Evolutionary conservation across 2,113 vertebrate genomes (phyloP).

Genomic region (Alosa alosa): DNA sequence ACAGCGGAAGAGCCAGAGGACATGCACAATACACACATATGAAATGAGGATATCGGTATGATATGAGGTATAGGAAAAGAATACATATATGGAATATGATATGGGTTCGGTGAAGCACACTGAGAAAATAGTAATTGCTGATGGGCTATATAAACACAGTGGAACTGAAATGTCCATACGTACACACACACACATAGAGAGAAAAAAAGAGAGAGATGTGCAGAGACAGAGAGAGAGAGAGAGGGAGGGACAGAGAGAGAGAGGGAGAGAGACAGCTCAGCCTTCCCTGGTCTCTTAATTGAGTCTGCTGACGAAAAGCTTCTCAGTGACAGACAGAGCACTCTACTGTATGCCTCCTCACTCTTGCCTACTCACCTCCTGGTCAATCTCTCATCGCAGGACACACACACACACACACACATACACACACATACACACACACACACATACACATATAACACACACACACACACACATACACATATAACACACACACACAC

Average conservation of each 20-base stretch:
- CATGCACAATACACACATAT: too few species aligned
- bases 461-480: not conserved
- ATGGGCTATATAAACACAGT: too few species aligned
- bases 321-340: not conserved
- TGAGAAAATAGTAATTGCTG: too few species aligned
- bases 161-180: too few species aligned
- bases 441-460: not conserved
- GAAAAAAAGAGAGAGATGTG: not conserved
- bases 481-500: not conserved
- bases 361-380: not conserved
- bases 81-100: not conserved
- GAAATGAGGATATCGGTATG: too few species aligned
- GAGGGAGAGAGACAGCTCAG: slow-evolving; percentile 9
- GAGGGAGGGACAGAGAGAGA: not conserved
- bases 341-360: not conserved
- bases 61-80: too few species aligned
- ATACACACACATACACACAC: not conserved
- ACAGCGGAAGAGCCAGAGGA: too few species aligned
- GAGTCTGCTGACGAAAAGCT: not conserved
- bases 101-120: not conserved
- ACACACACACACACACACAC: not conserved
- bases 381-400: not conserved
- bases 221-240: not conserved
- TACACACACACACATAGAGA: not conserved
- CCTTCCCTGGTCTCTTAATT: slow-evolving; percentile 40